Evolutionary conservation across 2,113 vertebrate species (phyloP).

Genomic region (Diphyllodes magnificus): DNA sequence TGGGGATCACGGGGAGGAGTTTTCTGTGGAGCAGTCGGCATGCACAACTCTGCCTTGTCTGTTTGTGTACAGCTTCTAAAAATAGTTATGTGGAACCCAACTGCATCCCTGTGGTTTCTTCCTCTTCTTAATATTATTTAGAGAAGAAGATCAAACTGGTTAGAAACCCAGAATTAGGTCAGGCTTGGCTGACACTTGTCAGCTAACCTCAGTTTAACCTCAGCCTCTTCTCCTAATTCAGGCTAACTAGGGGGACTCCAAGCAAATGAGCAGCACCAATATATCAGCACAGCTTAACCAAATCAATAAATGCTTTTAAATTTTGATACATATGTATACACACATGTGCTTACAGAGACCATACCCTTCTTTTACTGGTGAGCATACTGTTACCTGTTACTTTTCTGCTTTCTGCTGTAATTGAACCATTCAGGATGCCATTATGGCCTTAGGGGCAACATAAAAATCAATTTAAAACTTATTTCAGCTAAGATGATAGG

Average conservation of each 20-base stretch:
- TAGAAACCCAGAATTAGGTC: background rate
- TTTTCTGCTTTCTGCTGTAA: background rate
- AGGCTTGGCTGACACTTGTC: background rate
- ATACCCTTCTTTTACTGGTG: background rate
- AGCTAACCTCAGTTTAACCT: slow-evolving; percentile 33
- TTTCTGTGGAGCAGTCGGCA: background rate
- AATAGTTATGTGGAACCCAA: background rate
- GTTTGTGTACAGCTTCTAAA: background rate
- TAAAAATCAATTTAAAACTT: slow-evolving; percentile 28
- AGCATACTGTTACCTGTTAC: background rate
- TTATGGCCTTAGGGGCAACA: background rate
- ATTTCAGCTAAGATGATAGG: background rate
- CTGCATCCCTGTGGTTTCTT: background rate
- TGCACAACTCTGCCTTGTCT: background rate
- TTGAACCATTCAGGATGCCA: background rate
- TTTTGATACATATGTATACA: background rate
- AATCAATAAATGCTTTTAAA: background rate
- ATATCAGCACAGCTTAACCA: background rate
- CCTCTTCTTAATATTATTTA: slow-evolving; percentile 13
- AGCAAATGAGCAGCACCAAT: background rate
- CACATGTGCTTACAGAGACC: background rate
- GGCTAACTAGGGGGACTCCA: background rate
- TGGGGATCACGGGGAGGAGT: fast-evolving
- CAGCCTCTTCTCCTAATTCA: background rate
- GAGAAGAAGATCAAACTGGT: background rate